Evolutionary conservation across 1,140 invertebrate species (phyloP).

Genomic region (Drosophila malerkotliana): DNA sequence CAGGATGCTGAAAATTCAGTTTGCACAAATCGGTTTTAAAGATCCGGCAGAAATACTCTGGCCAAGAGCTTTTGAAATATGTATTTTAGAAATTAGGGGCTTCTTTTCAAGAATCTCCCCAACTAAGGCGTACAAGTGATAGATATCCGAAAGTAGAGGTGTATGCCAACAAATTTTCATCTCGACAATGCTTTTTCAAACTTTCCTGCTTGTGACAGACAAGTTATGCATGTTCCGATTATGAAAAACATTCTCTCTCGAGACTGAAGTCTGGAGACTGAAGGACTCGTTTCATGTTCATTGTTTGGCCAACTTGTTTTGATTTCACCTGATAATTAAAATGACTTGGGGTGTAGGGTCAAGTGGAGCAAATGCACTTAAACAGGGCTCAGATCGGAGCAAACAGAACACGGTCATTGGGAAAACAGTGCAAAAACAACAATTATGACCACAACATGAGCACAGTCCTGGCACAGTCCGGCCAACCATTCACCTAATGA

Average conservation of each 20-base stretch:
- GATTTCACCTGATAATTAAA: constrained; percentile 66
- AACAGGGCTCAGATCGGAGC: constrained; percentile 22
- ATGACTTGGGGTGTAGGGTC: constrained; percentile 65
- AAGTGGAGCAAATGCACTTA: constrained; percentile 60
- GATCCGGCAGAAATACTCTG: constrained; percentile 17
- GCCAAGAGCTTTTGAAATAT: constrained; percentile 8
- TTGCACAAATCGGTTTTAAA: constrained; percentile 8
- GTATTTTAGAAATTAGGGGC: constrained; percentile 3
- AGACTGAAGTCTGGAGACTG: neutral
- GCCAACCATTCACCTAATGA: constrained; percentile 70
- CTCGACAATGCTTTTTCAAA: constrained; percentile 16
- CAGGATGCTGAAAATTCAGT: constrained; percentile 14
- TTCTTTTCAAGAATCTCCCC: neutral
- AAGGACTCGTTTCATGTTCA: constrained; percentile 12
- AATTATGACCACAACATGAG: constrained; percentile 49
- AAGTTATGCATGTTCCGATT: constrained; percentile 27
- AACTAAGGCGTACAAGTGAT: constrained; percentile 1
- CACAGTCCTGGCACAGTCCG: constrained; percentile 23
- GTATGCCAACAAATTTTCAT: neutral
- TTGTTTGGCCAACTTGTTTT: constrained; percentile 29
- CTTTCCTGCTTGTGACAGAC: constrained; percentile 38
- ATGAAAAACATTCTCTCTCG: constrained; percentile 4
- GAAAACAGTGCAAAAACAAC: constrained; percentile 45
- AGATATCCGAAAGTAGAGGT: neutral
- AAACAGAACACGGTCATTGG: constrained; percentile 13